Percentiles rank a stretch among this genome's conserved stretches.
Conservation (phyloP, 2,113 vertebrate species). For the Lota lota region DNA sequence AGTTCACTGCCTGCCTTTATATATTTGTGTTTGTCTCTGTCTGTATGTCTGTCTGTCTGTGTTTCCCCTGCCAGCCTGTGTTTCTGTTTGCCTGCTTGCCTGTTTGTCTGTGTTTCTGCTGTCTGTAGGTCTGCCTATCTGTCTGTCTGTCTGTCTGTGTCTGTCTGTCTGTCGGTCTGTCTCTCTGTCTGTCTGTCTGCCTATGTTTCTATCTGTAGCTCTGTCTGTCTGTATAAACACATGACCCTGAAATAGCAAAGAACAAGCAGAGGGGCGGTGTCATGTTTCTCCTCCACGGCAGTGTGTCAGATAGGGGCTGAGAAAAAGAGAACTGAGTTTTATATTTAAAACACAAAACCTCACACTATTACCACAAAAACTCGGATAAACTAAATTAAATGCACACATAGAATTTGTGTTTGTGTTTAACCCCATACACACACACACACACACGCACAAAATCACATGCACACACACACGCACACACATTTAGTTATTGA, state of each 20-base stretch:
- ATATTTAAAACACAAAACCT: neutral
- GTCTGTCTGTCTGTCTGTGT: neutral
- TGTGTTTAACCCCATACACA: neutral
- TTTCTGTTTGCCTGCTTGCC: neutral
- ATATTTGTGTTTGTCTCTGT: neutral
- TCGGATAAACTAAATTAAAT: neutral
- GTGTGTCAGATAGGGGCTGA: neutral
- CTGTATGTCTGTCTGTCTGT: neutral
- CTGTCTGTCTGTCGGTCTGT: constrained; percentile 2
- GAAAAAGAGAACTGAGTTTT: neutral
- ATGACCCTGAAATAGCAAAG: constrained; percentile 37
- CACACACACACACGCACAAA: neutral
- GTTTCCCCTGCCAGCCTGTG: neutral
- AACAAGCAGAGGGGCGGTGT: constrained; percentile 30
- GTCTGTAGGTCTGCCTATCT: neutral
- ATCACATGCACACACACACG: neutral
- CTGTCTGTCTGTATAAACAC: constrained; percentile 20
- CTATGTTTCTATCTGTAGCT: constrained; percentile 5
- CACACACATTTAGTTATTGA: neutral
- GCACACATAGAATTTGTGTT: neutral
- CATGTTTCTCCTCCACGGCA: constrained; percentile 16
- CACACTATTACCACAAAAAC: neutral
- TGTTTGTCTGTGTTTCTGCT: neutral
- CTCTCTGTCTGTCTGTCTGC: neutral
- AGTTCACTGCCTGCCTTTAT: neutral